Percentiles rank a stretch among this genome's conserved stretches.
Evolutionary conservation across 2,113 vertebrate species (phyloP).

Genomic region (Pimephales promelas): DNA sequence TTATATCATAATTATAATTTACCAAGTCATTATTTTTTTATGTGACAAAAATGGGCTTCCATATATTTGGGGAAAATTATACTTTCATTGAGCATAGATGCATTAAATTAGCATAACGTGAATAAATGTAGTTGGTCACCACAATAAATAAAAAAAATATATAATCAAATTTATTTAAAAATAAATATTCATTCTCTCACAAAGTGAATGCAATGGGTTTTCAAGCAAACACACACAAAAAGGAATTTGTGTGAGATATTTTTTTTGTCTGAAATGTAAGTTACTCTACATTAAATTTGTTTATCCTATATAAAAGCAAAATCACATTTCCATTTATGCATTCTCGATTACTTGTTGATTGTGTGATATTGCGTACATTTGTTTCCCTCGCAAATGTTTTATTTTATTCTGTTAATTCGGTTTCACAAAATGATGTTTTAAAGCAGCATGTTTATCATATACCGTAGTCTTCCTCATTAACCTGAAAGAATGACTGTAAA

Average conservation of each 20-base stretch:
- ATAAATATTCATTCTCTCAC: neutral
- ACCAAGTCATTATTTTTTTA: too few relatives aligned
- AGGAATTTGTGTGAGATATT: too few relatives aligned
- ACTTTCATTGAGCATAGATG: too few relatives aligned
- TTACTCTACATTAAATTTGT: neutral
- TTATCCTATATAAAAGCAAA: too few relatives aligned
- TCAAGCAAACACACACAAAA: too few relatives aligned
- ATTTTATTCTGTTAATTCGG: neutral
- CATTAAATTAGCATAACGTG: neutral
- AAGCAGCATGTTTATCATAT: neutral
- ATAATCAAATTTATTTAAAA: neutral
- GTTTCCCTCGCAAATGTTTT: neutral
- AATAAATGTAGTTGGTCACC: too few relatives aligned
- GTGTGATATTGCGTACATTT: neutral
- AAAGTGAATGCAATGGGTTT: neutral
- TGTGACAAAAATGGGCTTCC: too few relatives aligned
- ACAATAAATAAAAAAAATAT: neutral
- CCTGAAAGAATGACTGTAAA: neutral
- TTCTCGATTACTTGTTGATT: neutral
- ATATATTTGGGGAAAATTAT: too few relatives aligned
- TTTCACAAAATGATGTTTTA: neutral
- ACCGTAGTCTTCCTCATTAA: neutral
- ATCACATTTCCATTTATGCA: neutral
- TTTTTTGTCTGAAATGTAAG: neutral
- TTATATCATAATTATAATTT: too few relatives aligned